Evolutionary conservation across 2,888 invertebrate genomes (phyloP).

Genomic region (Petrophora chlorosata): DNA sequence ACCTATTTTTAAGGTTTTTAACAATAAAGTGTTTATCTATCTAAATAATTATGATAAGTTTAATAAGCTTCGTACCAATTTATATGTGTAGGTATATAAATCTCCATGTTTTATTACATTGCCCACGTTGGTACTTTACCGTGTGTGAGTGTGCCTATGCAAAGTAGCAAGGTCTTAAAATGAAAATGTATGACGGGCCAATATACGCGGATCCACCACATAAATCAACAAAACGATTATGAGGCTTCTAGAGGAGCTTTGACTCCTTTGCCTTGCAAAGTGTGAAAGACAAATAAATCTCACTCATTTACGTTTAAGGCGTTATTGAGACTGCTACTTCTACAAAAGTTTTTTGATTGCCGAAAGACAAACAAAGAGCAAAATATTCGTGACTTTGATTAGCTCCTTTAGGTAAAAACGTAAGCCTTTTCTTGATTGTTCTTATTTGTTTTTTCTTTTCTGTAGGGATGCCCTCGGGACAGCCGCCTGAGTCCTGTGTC

Average conservation of each 20-base stretch:
- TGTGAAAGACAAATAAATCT: constrained; percentile 37
- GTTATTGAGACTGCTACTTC: constrained; percentile 15
- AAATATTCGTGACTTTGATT: constrained; percentile 22
- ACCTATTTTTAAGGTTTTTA: too few relatives aligned
- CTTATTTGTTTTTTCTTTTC: constrained; percentile 44
- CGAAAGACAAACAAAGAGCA: constrained; percentile 16
- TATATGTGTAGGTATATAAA: background rate
- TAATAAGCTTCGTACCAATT: too few relatives aligned
- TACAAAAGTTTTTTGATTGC: constrained; percentile 33
- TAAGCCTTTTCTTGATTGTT: constrained; percentile 42
- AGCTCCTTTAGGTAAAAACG: constrained; percentile 15
- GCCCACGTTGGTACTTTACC: background rate
- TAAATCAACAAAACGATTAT: constrained; percentile 38
- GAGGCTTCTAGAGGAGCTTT: constrained; percentile 25
- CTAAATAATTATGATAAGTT: too few relatives aligned
- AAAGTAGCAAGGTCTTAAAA: constrained; percentile 21
- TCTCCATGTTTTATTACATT: background rate
- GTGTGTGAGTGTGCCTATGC: constrained; percentile 2
- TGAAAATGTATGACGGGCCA: constrained; percentile 30
- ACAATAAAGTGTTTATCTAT: too few relatives aligned
- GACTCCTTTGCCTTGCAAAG: constrained; percentile 28
- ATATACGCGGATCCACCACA: constrained; percentile 30
- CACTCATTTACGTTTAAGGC: constrained; percentile 30
- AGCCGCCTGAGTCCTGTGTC: constrained; percentile 30
- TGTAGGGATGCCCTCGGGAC: constrained; percentile 41